Evolutionary conservation across 2,113 vertebrate species (phyloP), one percentile per base, ranked within the genome.

Genomic region (Odocoileus virginianus): DNA sequence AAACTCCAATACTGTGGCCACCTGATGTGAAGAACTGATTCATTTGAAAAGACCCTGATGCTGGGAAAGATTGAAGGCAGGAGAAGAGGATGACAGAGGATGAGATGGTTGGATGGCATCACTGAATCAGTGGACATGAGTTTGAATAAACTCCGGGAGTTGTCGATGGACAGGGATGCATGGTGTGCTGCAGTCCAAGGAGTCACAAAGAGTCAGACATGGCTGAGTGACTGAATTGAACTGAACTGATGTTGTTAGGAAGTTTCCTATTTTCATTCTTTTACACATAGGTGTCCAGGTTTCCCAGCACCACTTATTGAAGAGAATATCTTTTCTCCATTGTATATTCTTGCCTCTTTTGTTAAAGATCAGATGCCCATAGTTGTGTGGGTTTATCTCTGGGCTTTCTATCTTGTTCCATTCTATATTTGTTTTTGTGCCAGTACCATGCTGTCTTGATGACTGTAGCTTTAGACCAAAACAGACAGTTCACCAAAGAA

Each of bases 51-150:
- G n/a, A 71, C n/a, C n/a, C 19, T 71, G n/a, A 23, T 36, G 9
- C 67, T 71, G 67, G 67, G n/a, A 71, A 21, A 71, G 19, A 23
- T 12, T 36, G n/a, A 40, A 23, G n/a, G 67, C 19, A 23, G n/a
- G n/a, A 71, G n/a, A 71, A 71, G n/a, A n/a, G 67, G 19, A 40
- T 1, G 5, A 71, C n/a, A 71, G n/a, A 71, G 67, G 19, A 71
- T 71, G 10, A 71, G 67, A 23, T 71, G 33, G n/a, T 23, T 23
- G n/a, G 33, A 67, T 21, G 33, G n/a, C 10, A 71, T 71, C 67
- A 71, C 19, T 0, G 10, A 40, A 10, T 36, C 5, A 0, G 40
- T 23, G n/a, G n/a, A 23, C 19, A 23, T 23, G n/a, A 2, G 67
- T 71, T 1, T 71, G 67, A 1, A 1, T 71, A 2, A 71, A 71